Evolutionary conservation across 2,797 vertebrate species (phyloP).

Genomic region (Aulostomus chinensis): DNA sequence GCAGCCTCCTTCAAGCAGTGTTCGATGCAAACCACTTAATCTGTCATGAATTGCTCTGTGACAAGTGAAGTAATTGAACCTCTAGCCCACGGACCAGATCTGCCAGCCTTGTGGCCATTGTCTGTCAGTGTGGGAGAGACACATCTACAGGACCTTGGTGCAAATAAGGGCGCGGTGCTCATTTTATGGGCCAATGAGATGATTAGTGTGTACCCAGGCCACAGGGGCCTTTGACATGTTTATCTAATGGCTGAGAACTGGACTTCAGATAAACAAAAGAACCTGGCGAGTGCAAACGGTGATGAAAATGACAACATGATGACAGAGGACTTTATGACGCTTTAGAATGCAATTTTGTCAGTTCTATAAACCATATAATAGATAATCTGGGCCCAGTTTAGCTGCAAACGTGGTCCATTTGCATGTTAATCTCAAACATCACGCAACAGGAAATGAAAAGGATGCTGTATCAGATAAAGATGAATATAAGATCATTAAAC

Average conservation of each 20-base stretch:
- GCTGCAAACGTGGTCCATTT: no score
- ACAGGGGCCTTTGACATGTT: slow-evolving; percentile 42
- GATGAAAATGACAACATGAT: slow-evolving; percentile 13
- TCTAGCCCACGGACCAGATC: slow-evolving; percentile 70
- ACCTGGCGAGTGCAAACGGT: slow-evolving; percentile 22
- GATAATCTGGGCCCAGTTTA: no score
- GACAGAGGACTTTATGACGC: no score
- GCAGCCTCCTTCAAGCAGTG: slow-evolving; percentile 61
- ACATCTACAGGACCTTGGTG: slow-evolving; percentile 59
- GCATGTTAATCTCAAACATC: no score
- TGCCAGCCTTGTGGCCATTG: slow-evolving; percentile 63
- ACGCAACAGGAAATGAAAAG: slow-evolving; percentile 25
- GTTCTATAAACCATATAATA: no score
- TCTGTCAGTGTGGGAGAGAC: slow-evolving; percentile 44
- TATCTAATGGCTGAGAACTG: slow-evolving; percentile 20
- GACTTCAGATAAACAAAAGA: slow-evolving; percentile 20
- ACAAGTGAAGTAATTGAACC: slow-evolving; percentile 83
- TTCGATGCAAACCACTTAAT: slow-evolving; percentile 77
- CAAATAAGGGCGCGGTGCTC: slow-evolving; percentile 72
- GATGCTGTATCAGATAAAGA: slow-evolving; percentile 12
- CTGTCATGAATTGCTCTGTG: slow-evolving; percentile 83
- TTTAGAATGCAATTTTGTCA: no score
- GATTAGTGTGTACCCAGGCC: slow-evolving; percentile 55
- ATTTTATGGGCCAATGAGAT: slow-evolving; percentile 68
- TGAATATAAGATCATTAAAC: neutral